Conservation (phyloP, 2,113 vertebrate species). For the Noturus placidus region DNA sequence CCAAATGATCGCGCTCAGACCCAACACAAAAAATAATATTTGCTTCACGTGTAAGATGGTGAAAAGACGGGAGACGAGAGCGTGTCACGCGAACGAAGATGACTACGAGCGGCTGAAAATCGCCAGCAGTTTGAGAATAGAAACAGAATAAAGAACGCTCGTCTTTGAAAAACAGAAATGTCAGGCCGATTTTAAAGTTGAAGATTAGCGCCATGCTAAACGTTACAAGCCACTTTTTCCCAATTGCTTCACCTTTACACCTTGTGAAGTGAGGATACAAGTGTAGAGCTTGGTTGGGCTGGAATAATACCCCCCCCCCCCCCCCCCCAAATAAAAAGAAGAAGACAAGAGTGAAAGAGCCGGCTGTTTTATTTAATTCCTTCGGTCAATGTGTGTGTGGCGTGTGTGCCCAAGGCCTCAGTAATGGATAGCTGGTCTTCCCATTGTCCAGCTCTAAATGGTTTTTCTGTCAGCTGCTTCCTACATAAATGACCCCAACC, state of each 20-base stretch:
- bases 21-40: not conserved
- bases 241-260: not conserved
- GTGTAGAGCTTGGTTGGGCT: not conserved
- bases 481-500: slow-evolving; percentile 33
- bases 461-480: slow-evolving; percentile 38
- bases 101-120: not conserved
- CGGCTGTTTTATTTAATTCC: slow-evolving; percentile 17
- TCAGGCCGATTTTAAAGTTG: slow-evolving; percentile 31
- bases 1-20: not conserved
- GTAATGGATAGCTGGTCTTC: slow-evolving; percentile 34
- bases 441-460: slow-evolving; percentile 35
- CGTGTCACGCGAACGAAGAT: not conserved
- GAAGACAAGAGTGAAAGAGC: not conserved
- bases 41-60: too few relatives aligned
- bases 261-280: not conserved
- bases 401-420: not conserved
- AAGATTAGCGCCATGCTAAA: slow-evolving; percentile 33
- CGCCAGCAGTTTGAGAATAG: slow-evolving; percentile 6
- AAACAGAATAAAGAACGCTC: not conserved
- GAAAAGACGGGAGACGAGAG: not conserved
- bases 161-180: slow-evolving; percentile 40
- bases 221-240: slow-evolving; percentile 6
- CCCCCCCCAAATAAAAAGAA: too few relatives aligned
- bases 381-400: not conserved
- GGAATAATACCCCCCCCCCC: not conserved